These are phyloP conservation scores for Orchestia grillus DNA, from an alignment of 1,140 invertebrate species.

Conservation along the genomic window DNA sequence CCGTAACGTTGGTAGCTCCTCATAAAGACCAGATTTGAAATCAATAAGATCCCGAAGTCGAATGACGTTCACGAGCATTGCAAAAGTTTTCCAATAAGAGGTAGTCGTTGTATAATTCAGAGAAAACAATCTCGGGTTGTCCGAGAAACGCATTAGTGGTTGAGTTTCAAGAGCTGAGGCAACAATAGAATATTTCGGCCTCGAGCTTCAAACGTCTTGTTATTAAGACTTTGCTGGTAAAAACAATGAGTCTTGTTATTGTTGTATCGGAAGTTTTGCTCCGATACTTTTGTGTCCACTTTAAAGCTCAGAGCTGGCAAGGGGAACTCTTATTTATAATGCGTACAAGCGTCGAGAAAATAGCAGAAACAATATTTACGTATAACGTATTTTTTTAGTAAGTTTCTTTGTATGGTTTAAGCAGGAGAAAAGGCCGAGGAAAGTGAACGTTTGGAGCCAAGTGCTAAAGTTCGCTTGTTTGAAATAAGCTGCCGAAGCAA, in stretches of 20 bases:
- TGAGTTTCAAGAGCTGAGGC: neutral
- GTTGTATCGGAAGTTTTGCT: neutral
- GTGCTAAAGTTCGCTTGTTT: neutral
- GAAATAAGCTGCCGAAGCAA: neutral
- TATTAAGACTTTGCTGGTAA: neutral
- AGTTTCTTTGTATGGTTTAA: neutral
- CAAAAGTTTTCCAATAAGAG: conserved; percentile 39
- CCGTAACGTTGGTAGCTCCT: neutral
- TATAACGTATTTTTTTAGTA: neutral
- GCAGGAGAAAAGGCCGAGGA: neutral
- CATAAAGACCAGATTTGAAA: conserved; percentile 9
- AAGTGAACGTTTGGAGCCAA: neutral
- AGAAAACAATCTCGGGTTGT: neutral
- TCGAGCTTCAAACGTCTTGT: neutral
- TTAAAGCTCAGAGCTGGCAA: neutral
- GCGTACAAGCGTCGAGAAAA: neutral
- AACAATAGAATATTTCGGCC: neutral
- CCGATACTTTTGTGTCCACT: neutral
- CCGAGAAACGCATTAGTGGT: neutral
- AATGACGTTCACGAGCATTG: conserved; percentile 32
- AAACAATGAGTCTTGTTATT: neutral
- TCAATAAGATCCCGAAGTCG: conserved; percentile 16
- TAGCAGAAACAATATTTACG: neutral
- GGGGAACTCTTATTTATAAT: neutral
- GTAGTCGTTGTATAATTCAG: neutral